Evolutionary conservation across 2,888 invertebrate genomes (phyloP).

Genomic region (Nineta flava): DNA sequence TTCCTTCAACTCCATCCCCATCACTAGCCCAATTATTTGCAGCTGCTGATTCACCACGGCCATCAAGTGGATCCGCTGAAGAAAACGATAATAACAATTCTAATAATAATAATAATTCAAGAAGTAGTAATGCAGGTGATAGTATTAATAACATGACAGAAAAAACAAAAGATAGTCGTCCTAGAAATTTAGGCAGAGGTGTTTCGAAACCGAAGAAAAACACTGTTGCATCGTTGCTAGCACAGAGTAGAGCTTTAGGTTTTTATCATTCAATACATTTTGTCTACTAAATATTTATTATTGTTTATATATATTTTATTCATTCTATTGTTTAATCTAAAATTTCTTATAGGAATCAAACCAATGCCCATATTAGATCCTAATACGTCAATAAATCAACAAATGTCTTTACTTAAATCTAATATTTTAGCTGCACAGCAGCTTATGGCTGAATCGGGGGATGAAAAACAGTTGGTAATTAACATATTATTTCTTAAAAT

Average conservation of each 20-base stretch:
- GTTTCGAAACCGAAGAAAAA: constrained; percentile 87
- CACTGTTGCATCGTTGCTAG: constrained; percentile 74
- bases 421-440: constrained; percentile 55
- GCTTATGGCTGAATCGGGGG: constrained; percentile 23
- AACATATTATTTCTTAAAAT: constrained; percentile 5
- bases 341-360: constrained; percentile 35
- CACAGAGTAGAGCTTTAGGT: constrained; percentile 69
- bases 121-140: constrained; percentile 18
- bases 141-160: neutral
- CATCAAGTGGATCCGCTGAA: constrained; percentile 29
- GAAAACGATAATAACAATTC: constrained; percentile 15
- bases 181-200: constrained; percentile 70
- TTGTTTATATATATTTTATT: neutral
- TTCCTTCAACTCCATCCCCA: constrained; percentile 30
- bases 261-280: constrained; percentile 8
- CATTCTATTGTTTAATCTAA: neutral
- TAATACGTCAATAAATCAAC: constrained; percentile 36
- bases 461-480: constrained; percentile 28
- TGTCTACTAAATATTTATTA: neutral
- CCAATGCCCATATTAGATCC: constrained; percentile 46
- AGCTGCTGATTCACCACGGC: constrained; percentile 40
- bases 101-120: constrained; percentile 15
- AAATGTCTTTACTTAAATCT: constrained; percentile 37
- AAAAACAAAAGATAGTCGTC: constrained; percentile 52
- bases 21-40: constrained; percentile 38